These are phyloP conservation scores for Prosapia bicincta DNA, from an alignment of 2,888 invertebrate species.

Conservation along the genomic window DNA sequence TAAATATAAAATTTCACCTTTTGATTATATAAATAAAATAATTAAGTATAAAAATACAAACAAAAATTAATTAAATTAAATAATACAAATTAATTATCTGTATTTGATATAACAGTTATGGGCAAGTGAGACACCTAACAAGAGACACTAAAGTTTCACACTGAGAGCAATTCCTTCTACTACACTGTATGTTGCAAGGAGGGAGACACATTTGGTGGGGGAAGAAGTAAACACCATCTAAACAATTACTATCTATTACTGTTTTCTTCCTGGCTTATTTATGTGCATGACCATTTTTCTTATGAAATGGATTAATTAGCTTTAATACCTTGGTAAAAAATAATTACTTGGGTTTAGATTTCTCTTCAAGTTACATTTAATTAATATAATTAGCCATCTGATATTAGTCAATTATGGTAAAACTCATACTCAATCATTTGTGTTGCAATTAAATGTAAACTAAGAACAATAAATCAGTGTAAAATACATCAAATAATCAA, in stretches of 20 bases:
- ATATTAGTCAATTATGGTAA: too few relatives aligned
- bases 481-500: too few relatives aligned
- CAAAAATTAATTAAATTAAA: too few relatives aligned
- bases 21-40: too few relatives aligned
- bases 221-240: neutral
- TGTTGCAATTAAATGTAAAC: too few relatives aligned
- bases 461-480: too few relatives aligned
- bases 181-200: neutral
- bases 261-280: neutral
- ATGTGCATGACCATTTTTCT: neutral
- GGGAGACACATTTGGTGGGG: neutral
- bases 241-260: neutral
- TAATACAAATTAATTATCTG: too few relatives aligned
- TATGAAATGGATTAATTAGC: neutral
- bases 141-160: neutral
- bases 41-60: too few relatives aligned
- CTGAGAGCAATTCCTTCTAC: neutral
- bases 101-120: too few relatives aligned
- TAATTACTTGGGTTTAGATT: neutral
- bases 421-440: too few relatives aligned
- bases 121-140: neutral
- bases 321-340: neutral
- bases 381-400: too few relatives aligned
- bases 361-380: neutral
- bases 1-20: too few relatives aligned